Evolutionary conservation across 2,113 vertebrate genomes (phyloP).

Genomic region (Lophochroa leadbeateri): DNA sequence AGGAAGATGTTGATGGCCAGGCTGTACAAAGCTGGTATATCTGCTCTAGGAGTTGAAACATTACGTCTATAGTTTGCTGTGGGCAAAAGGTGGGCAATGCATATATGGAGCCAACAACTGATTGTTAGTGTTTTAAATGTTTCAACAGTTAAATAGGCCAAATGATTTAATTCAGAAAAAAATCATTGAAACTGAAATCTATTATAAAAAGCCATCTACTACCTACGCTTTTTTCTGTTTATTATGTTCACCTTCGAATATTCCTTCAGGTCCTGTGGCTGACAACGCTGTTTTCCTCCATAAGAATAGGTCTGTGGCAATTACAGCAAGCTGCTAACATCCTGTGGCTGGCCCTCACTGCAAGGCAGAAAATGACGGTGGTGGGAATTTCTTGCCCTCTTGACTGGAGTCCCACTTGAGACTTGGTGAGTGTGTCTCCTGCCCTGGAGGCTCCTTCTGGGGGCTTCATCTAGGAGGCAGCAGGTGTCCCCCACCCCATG

Average conservation of each 20-base stretch:
- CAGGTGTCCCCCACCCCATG: too few species aligned
- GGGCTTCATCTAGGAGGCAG: fast-evolving
- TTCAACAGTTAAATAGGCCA: not conserved
- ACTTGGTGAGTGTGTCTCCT: not conserved
- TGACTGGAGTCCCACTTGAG: fast-evolving
- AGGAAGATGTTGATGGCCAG: not conserved
- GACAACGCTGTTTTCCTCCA: fast-evolving
- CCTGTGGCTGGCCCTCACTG: not conserved
- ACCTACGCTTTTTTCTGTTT: not conserved
- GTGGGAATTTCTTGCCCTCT: not conserved
- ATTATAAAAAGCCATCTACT: not conserved
- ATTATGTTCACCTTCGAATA: not conserved
- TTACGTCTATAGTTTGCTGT: not conserved
- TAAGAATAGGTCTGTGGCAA: not conserved
- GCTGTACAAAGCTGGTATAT: not conserved
- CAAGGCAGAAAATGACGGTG: not conserved
- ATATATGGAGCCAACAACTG: not conserved
- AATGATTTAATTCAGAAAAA: not conserved
- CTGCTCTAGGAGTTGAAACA: not conserved
- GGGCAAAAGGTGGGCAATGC: not conserved
- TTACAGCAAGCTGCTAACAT: not conserved
- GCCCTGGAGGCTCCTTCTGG: not conserved
- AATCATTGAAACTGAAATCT: not conserved
- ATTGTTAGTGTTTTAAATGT: not conserved
- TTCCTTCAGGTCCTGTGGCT: not conserved